Evolutionary conservation across 1,140 invertebrate genomes (phyloP), one percentile per base, ranked within the genome.

Genomic region (Halictus rubicundus): DNA sequence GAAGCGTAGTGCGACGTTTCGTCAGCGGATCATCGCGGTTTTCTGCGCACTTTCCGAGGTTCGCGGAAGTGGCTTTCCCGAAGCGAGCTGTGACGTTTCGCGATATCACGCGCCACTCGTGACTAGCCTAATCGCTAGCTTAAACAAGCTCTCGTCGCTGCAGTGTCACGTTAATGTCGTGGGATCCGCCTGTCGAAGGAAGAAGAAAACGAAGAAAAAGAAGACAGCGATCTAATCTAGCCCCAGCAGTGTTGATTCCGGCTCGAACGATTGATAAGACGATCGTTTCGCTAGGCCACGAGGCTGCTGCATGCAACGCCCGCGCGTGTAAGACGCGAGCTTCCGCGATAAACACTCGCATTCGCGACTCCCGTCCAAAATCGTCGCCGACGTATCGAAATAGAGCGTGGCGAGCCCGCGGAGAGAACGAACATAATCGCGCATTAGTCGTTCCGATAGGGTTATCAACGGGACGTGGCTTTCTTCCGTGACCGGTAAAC

Each of bases 381-480:
- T 76, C 14, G 1, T 27, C 21, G 27, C 2, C 1, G 1, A 12
- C 1, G 1, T 7, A 14, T 7, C 27, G 21, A 69, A 70, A 32
- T 7, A 57, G 46, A 57, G 32, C 32, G 46, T 16, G 61, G 61
- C n/a, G 14, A 14, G 12, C 14, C 23, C 16, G 10, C 23, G 23
- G 27, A 27, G 7, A 10, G 4, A 6, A 57, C 57, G 10, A 32
- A 32, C 32, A 3, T n/a, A 59, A 66, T 65, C 61, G 8, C 46
- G 0, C 21, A 21, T 19, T 6, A 1, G 21, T 25, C 39, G 8
- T 52, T 3, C 5, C 25, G 16, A 14, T 46, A 9, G 73, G 73
- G 64, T 76, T 76, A 76, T 76, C 32, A 32, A 32, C 64, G 52
- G 32, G 16, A 46, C 8, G 32, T 68, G 73, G 42, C 52, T 76